Evolutionary conservation across 2,888 invertebrate genomes (phyloP).

Genomic region (Drosophila yooni): DNA sequence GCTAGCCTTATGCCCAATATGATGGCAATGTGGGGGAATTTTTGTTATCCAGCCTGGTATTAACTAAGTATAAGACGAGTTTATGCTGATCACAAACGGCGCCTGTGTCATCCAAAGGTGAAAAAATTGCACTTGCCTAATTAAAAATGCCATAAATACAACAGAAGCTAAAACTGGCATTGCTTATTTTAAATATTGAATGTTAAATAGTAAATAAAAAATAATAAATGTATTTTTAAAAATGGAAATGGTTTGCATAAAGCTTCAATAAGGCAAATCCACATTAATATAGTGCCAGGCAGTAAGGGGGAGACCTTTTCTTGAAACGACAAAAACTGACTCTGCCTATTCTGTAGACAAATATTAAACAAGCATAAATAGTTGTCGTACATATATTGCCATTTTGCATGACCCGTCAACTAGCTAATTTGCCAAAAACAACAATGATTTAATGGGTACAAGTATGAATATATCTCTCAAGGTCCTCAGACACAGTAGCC

Average conservation of each 20-base stretch:
- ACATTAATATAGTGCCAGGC: constrained; percentile 14
- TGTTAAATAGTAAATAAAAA: constrained; percentile 34
- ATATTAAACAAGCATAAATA: constrained; percentile 50
- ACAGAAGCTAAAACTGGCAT: constrained; percentile 44
- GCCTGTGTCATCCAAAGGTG: constrained; percentile 40
- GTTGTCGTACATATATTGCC: constrained; percentile 34
- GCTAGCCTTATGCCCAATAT: constrained; percentile 61
- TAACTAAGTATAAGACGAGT: constrained; percentile 41
- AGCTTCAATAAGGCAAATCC: constrained; percentile 43
- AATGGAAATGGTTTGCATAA: constrained; percentile 54
- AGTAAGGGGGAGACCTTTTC: constrained; percentile 42
- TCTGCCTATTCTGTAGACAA: constrained; percentile 54
- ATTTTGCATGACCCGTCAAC: constrained; percentile 47
- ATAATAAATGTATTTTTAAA: constrained; percentile 53
- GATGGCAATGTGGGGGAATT: constrained; percentile 32
- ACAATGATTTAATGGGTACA: constrained; percentile 51
- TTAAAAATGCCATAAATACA: constrained; percentile 73
- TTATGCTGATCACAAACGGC: constrained; percentile 46
- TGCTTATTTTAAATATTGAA: constrained; percentile 35
- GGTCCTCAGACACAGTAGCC: constrained; percentile 47
- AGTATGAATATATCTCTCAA: constrained; percentile 54
- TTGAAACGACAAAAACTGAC: constrained; percentile 32
- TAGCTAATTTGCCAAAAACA: constrained; percentile 69
- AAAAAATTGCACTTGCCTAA: constrained; percentile 58
- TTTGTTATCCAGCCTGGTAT: constrained; percentile 28